Percentiles rank a stretch among this genome's conserved stretches.
These are phyloP conservation scores for Homarus gammarus DNA, from an alignment of 2,888 invertebrate species.

Conservation along the genomic window DNA sequence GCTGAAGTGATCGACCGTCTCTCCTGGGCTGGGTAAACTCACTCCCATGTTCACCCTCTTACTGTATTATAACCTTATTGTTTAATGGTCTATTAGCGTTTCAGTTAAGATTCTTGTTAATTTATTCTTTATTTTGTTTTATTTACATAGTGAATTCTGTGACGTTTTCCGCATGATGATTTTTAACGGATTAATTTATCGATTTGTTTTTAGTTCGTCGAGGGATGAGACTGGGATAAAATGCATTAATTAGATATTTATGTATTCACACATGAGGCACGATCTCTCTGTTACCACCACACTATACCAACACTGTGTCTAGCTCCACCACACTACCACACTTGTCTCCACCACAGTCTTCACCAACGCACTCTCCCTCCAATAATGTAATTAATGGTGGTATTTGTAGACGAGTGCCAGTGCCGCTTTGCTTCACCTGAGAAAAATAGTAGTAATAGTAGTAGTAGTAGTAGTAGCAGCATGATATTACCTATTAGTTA, in stretches of 20 bases:
- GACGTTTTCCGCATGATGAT: not conserved
- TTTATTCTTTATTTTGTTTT: too few relatives aligned
- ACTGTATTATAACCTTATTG: not conserved
- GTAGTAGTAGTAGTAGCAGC: too few relatives aligned
- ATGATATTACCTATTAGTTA: too few relatives aligned
- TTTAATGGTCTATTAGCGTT: not conserved
- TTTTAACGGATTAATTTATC: not conserved
- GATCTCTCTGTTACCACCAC: not conserved
- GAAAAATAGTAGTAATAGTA: too few relatives aligned
- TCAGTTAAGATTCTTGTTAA: too few relatives aligned
- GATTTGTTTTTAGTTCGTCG: not conserved
- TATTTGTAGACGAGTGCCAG: too few relatives aligned
- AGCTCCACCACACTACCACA: not conserved
- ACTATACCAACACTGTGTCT: not conserved
- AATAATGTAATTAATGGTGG: too few relatives aligned
- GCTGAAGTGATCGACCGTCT: conserved; percentile 1
- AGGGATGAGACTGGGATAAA: not conserved
- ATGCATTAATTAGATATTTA: conserved; percentile 1
- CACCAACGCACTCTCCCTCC: too few relatives aligned
- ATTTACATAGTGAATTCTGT: too few relatives aligned
- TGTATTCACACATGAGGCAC: not conserved
- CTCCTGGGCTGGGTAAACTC: not conserved
- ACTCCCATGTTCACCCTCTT: not conserved
- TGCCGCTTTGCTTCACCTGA: too few relatives aligned
- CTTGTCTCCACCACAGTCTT: not conserved